These are phyloP conservation scores for Druceiella hillmani DNA, from an alignment of 2,888 invertebrate species.

Conservation along the genomic window DNA sequence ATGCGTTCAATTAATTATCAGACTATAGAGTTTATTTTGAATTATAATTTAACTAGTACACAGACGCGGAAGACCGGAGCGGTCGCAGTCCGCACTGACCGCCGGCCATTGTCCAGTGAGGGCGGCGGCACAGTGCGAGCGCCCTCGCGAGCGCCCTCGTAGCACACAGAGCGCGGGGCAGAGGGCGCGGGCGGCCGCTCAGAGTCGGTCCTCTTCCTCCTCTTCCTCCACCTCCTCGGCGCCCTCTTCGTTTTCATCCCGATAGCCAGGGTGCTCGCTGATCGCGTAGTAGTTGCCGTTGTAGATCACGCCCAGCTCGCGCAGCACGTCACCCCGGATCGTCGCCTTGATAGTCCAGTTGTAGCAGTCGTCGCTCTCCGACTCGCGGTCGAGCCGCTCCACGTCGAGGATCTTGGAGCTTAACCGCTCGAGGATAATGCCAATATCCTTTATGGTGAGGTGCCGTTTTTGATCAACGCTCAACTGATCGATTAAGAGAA, in stretches of 20 bases:
- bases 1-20: too few relatives aligned
- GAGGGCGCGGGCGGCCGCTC: conserved; percentile 30
- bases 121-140: conserved; percentile 17
- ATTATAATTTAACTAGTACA: too few relatives aligned
- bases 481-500: conserved; percentile 87
- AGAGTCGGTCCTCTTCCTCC: conserved; percentile 67
- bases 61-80: too few relatives aligned
- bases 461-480: conserved; percentile 90
- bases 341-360: conserved; percentile 97
- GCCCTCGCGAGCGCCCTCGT: conserved; percentile 21
- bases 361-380: conserved; percentile 89
- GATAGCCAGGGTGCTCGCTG: conserved; percentile 91
- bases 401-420: conserved; percentile 92
- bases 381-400: conserved; percentile 85
- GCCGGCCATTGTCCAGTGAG: too few relatives aligned
- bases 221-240: conserved; percentile 81
- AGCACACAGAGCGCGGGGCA: conserved; percentile 21
- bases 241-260: conserved; percentile 83
- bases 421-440: conserved; percentile 87
- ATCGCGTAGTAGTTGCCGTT: conserved; percentile 94
- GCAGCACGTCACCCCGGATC: conserved; percentile 83
- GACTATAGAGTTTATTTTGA: too few relatives aligned
- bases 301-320: conserved; percentile 90
- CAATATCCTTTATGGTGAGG: conserved; percentile 91
- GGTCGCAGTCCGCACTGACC: too few relatives aligned